A percentile compares a stretch with the other conserved stretches of the same genome.
phyloP scores from a whole-genome alignment of 1,140 invertebrate species.

The Panonychus citri region DNA sequence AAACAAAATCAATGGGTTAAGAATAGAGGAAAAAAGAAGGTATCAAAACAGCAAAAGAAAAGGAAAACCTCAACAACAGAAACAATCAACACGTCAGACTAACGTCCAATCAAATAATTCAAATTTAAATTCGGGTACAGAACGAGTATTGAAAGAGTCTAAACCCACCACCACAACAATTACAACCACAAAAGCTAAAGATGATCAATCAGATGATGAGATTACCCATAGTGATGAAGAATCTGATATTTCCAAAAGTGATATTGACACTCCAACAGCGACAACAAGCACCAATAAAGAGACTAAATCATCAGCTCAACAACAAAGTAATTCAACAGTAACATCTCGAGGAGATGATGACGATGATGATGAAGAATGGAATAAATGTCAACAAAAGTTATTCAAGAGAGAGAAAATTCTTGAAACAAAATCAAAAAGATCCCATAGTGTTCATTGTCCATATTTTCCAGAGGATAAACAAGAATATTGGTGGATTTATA shows the following conservation, averaged over 20 bases:
- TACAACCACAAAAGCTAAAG: neutral
- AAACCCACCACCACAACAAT: too few species aligned
- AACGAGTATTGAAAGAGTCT: too few species aligned
- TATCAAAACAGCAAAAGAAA: conserved; percentile 6
- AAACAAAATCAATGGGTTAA: conserved; percentile 7
- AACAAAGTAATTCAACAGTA: conserved; percentile 3
- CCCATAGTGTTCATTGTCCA: conserved; percentile 86
- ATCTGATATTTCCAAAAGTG: neutral
- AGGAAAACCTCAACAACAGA: neutral
- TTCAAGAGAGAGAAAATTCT: conserved; percentile 50
- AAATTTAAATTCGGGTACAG: too few species aligned
- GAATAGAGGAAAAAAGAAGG: conserved; percentile 17
- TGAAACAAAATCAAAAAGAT: conserved; percentile 76
- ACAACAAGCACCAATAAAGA: conserved; percentile 4
- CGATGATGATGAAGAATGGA: conserved; percentile 32
- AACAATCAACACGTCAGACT: neutral
- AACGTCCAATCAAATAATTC: neutral
- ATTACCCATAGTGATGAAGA: conserved; percentile 1
- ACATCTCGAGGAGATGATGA: conserved; percentile 28
- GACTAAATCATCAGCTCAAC: neutral
- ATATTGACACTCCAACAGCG: too few species aligned
- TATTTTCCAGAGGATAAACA: conserved; percentile 89
- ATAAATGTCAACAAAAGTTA: conserved; percentile 30
- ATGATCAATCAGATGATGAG: neutral
- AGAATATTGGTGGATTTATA: conserved; percentile 98